phyloP scores from a whole-genome alignment of 2,113 vertebrate genomes.

The Cinclus mexicanus region DNA sequence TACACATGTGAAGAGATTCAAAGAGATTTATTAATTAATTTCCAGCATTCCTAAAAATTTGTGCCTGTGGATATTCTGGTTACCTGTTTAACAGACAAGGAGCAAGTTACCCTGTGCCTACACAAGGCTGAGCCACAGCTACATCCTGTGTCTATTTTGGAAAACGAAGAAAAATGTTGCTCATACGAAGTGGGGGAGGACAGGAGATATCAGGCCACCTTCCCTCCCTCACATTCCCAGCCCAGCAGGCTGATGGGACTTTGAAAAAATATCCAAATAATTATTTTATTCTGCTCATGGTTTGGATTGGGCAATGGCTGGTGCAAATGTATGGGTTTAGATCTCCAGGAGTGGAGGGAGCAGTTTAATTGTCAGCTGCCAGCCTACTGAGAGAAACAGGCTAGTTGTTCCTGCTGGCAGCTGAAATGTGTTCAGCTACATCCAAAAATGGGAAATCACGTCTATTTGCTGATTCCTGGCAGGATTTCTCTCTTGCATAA shows the following conservation, averaged over 20 bases:
- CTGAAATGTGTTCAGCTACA: neutral
- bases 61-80: neutral
- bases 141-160: slow-evolving; percentile 2
- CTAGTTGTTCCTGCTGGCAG: neutral
- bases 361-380: neutral
- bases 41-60: slow-evolving; percentile 4
- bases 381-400: neutral
- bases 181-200: neutral
- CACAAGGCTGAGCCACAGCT: neutral
- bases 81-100: neutral
- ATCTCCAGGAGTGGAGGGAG: neutral
- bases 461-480: slow-evolving; percentile 9
- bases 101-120: neutral
- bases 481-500: slow-evolving; percentile 33
- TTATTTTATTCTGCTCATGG: neutral
- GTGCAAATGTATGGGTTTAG: neutral
- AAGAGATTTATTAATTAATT: neutral
- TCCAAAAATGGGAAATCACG: neutral
- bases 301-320: neutral
- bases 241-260: neutral
- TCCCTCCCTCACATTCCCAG: neutral
- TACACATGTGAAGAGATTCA: neutral
- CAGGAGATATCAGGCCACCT: neutral
- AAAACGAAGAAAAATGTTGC: neutral
- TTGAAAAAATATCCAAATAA: neutral